Percentiles rank a stretch among this genome's conserved stretches.
These are phyloP conservation scores for Lepidocyrtinus sp. DNA, from an alignment of 2,888 invertebrate genomes.

Conservation along the genomic window DNA sequence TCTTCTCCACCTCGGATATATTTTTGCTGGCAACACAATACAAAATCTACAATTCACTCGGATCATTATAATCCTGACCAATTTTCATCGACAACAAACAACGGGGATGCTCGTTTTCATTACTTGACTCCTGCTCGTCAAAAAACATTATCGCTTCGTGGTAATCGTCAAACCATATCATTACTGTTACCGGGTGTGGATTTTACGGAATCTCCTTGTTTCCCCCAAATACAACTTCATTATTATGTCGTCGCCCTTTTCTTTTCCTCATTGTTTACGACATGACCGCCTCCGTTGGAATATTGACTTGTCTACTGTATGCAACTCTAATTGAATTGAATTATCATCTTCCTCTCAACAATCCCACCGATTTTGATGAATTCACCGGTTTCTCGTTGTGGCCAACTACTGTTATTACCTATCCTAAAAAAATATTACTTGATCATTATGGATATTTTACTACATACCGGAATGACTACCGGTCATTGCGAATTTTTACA, in stretches of 20 bases:
- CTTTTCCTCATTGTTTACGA: neutral
- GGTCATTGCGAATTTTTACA: conserved; percentile 13
- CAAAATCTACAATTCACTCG: neutral
- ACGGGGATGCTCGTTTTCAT: conserved; percentile 38
- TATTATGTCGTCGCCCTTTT: conserved; percentile 6
- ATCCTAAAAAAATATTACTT: conserved; percentile 36
- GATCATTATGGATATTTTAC: conserved; percentile 35
- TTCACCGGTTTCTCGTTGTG: conserved; percentile 30
- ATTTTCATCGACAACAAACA: conserved; percentile 23
- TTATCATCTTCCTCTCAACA: conserved; percentile 16
- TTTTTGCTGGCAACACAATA: conserved; percentile 1
- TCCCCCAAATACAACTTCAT: no score
- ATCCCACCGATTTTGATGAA: conserved; percentile 10
- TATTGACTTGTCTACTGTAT: conserved; percentile 4
- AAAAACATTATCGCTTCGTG: conserved; percentile 36
- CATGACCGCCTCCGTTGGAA: no score
- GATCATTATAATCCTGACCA: conserved; percentile 27
- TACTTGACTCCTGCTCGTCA: no score
- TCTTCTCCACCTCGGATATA: conserved; percentile 3
- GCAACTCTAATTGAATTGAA: conserved; percentile 31
- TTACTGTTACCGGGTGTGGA: conserved; percentile 43
- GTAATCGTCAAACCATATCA: conserved; percentile 44
- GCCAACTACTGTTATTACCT: conserved; percentile 41
- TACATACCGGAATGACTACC: conserved; percentile 35
- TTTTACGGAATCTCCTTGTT: conserved; percentile 18